These are phyloP conservation scores for Acleris cristana DNA, from an alignment of 2,888 invertebrate species.

Conservation along the genomic window DNA sequence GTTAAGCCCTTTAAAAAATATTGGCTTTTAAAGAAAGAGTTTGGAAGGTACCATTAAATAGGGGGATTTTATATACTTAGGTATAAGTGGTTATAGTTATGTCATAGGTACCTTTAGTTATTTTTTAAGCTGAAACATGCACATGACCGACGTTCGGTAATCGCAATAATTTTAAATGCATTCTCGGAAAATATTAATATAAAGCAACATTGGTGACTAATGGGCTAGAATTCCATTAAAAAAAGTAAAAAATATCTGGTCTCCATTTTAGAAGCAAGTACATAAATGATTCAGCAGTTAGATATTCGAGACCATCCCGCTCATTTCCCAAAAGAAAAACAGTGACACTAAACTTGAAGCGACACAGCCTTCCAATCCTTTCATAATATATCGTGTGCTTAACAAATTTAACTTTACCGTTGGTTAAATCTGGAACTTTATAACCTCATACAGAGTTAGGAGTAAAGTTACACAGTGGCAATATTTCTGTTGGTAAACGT, in stretches of 20 bases:
- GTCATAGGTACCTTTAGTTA: too few species aligned
- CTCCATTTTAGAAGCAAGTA: not conserved
- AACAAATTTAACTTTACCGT: not conserved
- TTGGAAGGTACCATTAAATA: too few species aligned
- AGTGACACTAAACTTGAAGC: not conserved
- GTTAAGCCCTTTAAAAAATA: too few species aligned
- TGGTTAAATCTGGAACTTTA: not conserved
- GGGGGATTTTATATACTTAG: too few species aligned
- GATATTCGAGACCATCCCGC: conserved; percentile 2
- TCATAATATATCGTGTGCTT: not conserved
- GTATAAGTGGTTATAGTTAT: too few species aligned
- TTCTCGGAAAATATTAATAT: too few species aligned
- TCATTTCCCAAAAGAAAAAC: not conserved
- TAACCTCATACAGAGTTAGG: not conserved
- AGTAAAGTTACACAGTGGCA: not conserved
- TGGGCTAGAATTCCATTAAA: too few species aligned
- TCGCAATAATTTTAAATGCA: too few species aligned
- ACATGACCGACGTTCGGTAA: too few species aligned
- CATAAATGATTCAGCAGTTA: not conserved
- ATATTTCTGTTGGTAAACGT: not conserved
- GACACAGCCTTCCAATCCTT: conserved; percentile 1
- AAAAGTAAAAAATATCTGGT: not conserved
- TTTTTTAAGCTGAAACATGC: too few species aligned
- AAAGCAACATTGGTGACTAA: too few species aligned
- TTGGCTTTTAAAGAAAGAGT: too few species aligned